These are phyloP conservation scores for Choloepus didactylus DNA, from an alignment of 2,797 vertebrate genomes.

Conservation along the genomic window DNA sequence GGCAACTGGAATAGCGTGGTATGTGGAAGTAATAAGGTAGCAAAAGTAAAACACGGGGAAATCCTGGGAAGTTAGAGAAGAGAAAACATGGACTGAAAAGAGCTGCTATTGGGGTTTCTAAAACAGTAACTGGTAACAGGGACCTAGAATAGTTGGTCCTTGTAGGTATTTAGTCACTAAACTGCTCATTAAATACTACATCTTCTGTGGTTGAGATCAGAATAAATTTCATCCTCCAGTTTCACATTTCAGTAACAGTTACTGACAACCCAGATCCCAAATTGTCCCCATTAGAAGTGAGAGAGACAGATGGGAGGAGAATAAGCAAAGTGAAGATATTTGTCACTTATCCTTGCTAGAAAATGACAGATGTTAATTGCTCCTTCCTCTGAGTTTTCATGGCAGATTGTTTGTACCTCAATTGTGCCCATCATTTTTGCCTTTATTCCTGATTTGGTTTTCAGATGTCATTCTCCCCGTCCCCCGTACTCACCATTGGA, in stretches of 20 bases:
- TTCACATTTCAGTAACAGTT: conserved; percentile 75
- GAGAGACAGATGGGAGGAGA: conserved; percentile 79
- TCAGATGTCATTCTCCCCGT: background rate
- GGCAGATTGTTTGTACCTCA: conserved; percentile 58
- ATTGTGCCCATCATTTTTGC: conserved; percentile 33
- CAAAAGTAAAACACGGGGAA: background rate
- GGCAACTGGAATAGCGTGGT: background rate
- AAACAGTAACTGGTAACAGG: background rate
- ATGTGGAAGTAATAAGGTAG: background rate
- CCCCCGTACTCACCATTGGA: background rate
- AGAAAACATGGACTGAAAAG: background rate
- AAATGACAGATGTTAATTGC: conserved; percentile 82
- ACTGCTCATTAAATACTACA: conserved; percentile 57
- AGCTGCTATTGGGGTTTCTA: no score
- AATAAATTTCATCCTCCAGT: conserved; percentile 75
- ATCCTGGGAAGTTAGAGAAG: background rate
- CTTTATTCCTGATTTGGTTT: conserved; percentile 47
- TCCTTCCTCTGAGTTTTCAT: conserved; percentile 72
- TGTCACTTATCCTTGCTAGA: conserved; percentile 73
- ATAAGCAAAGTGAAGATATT: conserved; percentile 75
- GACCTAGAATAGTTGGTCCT: background rate
- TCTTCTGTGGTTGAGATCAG: conserved; percentile 69
- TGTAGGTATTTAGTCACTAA: background rate
- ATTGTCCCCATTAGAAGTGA: conserved; percentile 80
- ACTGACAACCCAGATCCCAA: conserved; percentile 73